Evolutionary conservation across 2,113 vertebrate genomes (phyloP).

Genomic region (Narcine bancroftii): DNA sequence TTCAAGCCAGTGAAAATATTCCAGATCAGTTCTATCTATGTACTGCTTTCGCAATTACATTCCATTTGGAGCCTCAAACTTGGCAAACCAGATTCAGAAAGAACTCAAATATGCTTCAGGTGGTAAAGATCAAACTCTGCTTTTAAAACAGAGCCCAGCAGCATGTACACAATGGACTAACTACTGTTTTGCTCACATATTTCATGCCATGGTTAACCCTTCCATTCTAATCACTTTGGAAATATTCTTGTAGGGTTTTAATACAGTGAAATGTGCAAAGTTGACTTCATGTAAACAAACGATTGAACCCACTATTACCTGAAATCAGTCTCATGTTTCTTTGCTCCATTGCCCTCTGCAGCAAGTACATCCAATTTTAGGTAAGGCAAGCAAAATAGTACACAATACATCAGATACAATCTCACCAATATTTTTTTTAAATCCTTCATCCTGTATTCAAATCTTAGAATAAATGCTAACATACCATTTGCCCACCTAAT

Average conservation of each 20-base stretch:
- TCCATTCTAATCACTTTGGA: not conserved
- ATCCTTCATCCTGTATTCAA: too few relatives aligned
- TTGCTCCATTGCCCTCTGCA: too few relatives aligned
- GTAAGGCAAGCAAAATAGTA: too few relatives aligned
- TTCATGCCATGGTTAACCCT: not conserved
- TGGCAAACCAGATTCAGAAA: not conserved
- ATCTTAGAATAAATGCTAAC: too few relatives aligned
- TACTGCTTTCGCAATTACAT: not conserved
- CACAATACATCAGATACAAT: too few relatives aligned
- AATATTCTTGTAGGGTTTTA: not conserved
- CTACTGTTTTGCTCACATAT: not conserved
- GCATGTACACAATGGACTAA: not conserved
- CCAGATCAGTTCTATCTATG: not conserved
- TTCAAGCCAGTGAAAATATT: not conserved
- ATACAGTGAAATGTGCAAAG: too few relatives aligned
- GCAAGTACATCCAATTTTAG: too few relatives aligned
- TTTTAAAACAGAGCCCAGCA: not conserved
- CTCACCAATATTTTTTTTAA: too few relatives aligned
- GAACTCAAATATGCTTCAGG: constrained; percentile 8
- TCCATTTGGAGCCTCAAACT: not conserved
- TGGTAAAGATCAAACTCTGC: constrained; percentile 5
- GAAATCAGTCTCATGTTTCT: too few relatives aligned
- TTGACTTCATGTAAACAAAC: too few relatives aligned
- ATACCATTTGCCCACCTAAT: too few relatives aligned
- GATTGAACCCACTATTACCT: too few relatives aligned